Base-by-base conservation (phyloP, 2,113 vertebrate species). In the Salvelinus sp. region DNA sequence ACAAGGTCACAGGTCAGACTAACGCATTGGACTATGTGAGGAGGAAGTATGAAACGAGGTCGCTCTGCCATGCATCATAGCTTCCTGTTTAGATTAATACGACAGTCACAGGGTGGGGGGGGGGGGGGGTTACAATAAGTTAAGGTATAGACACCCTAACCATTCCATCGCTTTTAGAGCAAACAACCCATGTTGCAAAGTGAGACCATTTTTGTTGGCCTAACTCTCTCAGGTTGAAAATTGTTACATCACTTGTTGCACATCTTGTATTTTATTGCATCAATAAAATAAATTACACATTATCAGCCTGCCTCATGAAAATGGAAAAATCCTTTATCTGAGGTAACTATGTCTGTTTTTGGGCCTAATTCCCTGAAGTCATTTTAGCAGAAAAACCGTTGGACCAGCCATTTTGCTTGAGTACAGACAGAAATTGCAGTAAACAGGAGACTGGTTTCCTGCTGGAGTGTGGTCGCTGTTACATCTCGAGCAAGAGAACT, bases 391-490 rank as follows among this genome's bases (percentile, higher is more conserved):
- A 18, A 54, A 54, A 54, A 54, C 3, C 50, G 4, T 18, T 54
- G 16, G 12, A 18, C 14, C 3, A 5, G 50, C 14, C 50, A 54
- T 54, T 54, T 54, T 54, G 50, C 16, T 54, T 54, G 13, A 54
- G 14, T 16, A 54, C 48, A 54, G 48, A 54, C 14, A 13, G 69
- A 27, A 50, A 25, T 72, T 78, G 83, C 82, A 72, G 75, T 76
- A 83, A 90, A 86, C 85, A 85, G 73, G 58, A 85, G 76, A 12
- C 69, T 50, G 68, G 76, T 70, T 93, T 93, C 92, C 91, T 93
- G 90, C 84, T 75, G 70, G 78, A n/a, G 58, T 81, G 88, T 1
- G 84, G 88, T 86, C 1, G 72, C 83, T 75, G 74, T 6, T 16
- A 63, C 71, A 86, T 71, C 76, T 33, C 25, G 28, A 67, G 13